Evolutionary conservation across 2,113 vertebrate species (phyloP), one percentile per base, ranked within the genome.

Genomic region (Trichomycterus rosablanca): DNA sequence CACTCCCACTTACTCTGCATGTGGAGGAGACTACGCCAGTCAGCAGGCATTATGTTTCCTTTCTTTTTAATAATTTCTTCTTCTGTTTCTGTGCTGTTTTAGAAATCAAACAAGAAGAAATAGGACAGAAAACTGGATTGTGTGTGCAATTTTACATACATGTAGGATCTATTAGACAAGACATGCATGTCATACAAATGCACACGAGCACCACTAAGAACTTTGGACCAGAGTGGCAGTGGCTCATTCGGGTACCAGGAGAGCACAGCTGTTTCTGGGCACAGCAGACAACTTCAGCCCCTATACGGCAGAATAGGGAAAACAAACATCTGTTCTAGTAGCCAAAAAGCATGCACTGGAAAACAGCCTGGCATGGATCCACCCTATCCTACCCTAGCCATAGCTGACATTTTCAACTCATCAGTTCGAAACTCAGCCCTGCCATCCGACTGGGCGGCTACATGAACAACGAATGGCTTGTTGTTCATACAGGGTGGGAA

Each of bases 221-320:
- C 19, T 59, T 30, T 37, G 6, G 44, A 60, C 37, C 52, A 30
- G 37, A 44, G 44, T 46, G 22, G 26, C 52, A 44, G 35, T 57
- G 28, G 32, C 52, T 56, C 26, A 62, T 61, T 32, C 14, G 22
- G 63, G 55, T 40, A 42, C 58, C 40, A 49, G 6, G 24, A 51
- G 26, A 66, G 23, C n/a, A 20, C 12, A 18, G 18, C 42, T 67
- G 68, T 68, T 63, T 62, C 71, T 65, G 64, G 60, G 56, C 63
- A 65, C 43, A 59, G 42, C 40, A 61, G n/a, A n/a, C n/a, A 32
- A 48, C 30, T 42, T 44, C n/a, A n/a, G 65, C 28, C 22, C 44
- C 16, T 15, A 7, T 15, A 12, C 39, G 49, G 44, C 19, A 35
- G 18, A 35, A 35, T 11, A 34, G 12, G 12, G n/a, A 42, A 55